A percentile compares a stretch with the other conserved stretches of the same genome.
Conservation (phyloP, 2,113 vertebrate genomes). For the Phainopepla nitens region DNA sequence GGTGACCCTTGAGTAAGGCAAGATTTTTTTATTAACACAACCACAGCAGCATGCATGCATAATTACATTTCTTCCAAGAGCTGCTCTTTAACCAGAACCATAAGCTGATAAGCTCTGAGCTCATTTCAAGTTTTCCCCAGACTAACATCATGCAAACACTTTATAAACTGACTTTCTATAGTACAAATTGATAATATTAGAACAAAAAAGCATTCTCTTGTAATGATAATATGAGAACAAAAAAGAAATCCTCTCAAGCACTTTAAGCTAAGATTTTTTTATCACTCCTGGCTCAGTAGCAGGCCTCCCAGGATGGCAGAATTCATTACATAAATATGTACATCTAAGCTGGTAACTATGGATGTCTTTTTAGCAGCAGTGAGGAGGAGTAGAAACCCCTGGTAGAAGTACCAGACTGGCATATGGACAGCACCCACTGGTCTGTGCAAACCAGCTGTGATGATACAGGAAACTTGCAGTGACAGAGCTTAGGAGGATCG, state of each 20-base stretch:
- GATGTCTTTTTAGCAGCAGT: background rate
- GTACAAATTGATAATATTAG: background rate
- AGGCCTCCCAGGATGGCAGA: background rate
- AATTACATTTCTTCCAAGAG: background rate
- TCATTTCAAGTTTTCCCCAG: background rate
- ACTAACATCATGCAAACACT: background rate
- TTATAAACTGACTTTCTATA: background rate
- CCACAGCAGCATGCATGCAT: background rate
- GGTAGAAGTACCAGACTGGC: background rate
- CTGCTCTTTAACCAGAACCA: background rate
- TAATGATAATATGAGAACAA: background rate
- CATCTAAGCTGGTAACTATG: background rate
- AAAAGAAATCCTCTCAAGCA: background rate
- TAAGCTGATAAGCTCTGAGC: background rate
- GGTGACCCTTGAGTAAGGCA: accelerated
- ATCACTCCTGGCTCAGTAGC: background rate
- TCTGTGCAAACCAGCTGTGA: background rate
- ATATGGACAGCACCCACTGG: background rate
- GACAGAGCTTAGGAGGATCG: background rate
- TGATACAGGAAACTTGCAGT: background rate
- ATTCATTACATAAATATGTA: background rate
- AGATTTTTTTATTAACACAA: background rate
- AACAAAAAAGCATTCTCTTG: background rate
- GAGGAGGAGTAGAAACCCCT: background rate
- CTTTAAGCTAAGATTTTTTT: background rate